Conservation (phyloP, 64 coral and sea anemone species). For the Pocillopora verrucosa region DNA sequence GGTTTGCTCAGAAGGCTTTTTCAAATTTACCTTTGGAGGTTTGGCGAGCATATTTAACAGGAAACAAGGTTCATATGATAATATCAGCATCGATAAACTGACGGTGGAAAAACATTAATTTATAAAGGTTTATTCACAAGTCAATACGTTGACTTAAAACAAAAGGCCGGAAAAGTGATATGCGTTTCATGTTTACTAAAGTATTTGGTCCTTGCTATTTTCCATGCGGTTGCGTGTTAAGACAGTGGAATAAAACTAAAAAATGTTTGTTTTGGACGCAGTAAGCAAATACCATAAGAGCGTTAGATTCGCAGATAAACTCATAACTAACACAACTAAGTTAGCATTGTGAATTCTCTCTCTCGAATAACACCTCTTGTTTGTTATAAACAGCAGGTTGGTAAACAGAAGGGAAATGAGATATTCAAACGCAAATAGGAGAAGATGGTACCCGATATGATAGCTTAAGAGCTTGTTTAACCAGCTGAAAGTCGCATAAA, state of each 20-base stretch:
- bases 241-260: not conserved
- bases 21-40: not conserved
- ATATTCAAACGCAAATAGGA: constrained; percentile 41
- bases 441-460: constrained; percentile 3
- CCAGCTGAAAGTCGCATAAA: constrained; percentile 27
- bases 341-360: not conserved
- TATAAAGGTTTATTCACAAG: constrained; percentile 3
- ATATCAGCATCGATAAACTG: not conserved
- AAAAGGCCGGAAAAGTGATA: constrained; percentile 17
- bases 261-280: not conserved
- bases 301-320: too few relatives aligned
- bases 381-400: constrained; percentile 13
- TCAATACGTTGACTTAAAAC: constrained; percentile 23
- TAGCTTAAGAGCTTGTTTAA: constrained; percentile 41
- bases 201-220: constrained; percentile 5
- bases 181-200: not conserved
- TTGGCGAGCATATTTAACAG: constrained; percentile 3
- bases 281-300: not conserved
- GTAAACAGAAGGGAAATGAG: constrained; percentile 31
- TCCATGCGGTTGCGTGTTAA: not conserved
- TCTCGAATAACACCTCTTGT: constrained; percentile 1
- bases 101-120: constrained; percentile 46
- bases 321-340: not conserved
- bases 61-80: not conserved
- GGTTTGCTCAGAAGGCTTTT: not conserved